Evolutionary conservation across 1,140 invertebrate species (phyloP).

Genomic region (Platyscapa corneri): DNA sequence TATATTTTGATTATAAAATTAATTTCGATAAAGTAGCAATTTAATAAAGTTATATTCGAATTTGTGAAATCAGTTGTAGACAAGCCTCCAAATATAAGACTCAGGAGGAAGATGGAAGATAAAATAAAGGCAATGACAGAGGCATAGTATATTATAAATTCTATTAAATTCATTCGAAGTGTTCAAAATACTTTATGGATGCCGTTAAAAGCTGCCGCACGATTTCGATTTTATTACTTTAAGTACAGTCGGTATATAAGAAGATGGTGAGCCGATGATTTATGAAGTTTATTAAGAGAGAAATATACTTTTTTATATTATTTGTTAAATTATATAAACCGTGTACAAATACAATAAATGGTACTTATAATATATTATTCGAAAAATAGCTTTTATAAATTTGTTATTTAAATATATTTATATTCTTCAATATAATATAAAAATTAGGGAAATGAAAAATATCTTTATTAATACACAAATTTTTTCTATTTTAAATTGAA

Average conservation of each 20-base stretch:
- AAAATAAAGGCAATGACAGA: neutral
- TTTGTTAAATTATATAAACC: no score
- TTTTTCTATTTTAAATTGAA: no score
- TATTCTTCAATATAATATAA: no score
- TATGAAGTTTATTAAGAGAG: neutral
- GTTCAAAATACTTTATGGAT: slow-evolving; percentile 27
- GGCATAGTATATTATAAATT: slow-evolving; percentile 24
- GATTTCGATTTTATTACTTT: slow-evolving; percentile 41
- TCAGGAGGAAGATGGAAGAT: neutral
- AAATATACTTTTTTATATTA: neutral
- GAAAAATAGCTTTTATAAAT: no score
- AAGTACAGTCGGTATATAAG: neutral
- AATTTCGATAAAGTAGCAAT: neutral
- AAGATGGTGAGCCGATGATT: neutral
- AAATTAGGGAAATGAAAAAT: no score
- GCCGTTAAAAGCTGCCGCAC: slow-evolving; percentile 30
- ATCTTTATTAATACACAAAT: no score
- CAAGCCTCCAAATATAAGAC: neutral
- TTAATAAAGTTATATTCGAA: neutral
- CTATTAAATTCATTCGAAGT: slow-evolving; percentile 40
- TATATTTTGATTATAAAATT: no score
- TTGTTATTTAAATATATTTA: no score
- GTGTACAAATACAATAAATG: no score
- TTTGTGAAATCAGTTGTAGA: neutral
- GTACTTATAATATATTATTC: no score